Evolutionary conservation across 1,140 invertebrate species (phyloP), one percentile per base, ranked within the genome.

Genomic region (Trinorchestia longiramus): DNA sequence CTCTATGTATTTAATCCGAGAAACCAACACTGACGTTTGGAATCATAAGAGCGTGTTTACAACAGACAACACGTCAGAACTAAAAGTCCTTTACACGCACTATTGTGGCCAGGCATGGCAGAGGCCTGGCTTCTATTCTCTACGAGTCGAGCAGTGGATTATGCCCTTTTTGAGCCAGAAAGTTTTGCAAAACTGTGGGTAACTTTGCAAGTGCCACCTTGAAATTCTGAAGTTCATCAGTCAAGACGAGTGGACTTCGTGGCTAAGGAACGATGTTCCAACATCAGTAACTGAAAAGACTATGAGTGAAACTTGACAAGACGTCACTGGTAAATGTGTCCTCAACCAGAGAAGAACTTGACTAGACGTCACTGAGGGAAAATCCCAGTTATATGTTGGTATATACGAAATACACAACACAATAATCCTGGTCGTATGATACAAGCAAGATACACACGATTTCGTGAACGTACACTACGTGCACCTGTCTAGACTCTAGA

Each of bases 141-240:
- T 87, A 36, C 8, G 41, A 8, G 87, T n/a, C 88, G 4, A 41
- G n/a, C 36, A 42, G 88, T 90, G 11, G 88, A 90, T 90, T 90
- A 90, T 90, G 41, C 15, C 88, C 88, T 90, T 90, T 90, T 90
- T 43, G 88, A 90, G 41, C 43, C 0, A 43, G 41, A 43, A 90
- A 90, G 88, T 90, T 90, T 90, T 42, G 88, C 43, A 4, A 77
- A 41, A 90, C 41, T 42, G 15, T 36, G 43, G 8, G 88, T 90
- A 90, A 90, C 88, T 90, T 90, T 28, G 41, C 41, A 90, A 90
- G 41, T 90, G 8, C 88, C 41, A 42, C n/a, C 88, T 90, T 43
- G 6, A 90, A 90, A 90, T 90, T 90, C 88, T 90, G 88, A 90
- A 90, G 88, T 90, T 90, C 88, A 90, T 90, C 88, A 90, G 88